Conservation (phyloP, 2,888 invertebrate species). For the Ornithoptera alexandrae region DNA sequence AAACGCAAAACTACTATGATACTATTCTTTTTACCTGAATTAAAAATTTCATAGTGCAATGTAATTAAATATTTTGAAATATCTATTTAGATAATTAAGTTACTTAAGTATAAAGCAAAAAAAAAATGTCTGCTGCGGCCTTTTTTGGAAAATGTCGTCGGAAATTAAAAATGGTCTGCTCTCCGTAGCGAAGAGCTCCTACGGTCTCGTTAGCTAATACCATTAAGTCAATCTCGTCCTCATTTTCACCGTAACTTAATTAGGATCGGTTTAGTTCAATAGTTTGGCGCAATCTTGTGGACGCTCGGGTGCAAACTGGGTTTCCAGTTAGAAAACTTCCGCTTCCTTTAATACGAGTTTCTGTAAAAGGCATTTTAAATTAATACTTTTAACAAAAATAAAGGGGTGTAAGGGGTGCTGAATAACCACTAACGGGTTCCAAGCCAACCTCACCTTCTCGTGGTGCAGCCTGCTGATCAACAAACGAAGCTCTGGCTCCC, state of each 20-base stretch:
- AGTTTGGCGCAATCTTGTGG: conserved; percentile 27
- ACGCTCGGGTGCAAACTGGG: conserved; percentile 12
- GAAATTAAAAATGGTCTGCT: background rate
- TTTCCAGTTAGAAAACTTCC: conserved; percentile 17
- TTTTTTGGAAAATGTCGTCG: background rate
- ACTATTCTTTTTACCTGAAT: too few species aligned
- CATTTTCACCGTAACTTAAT: conserved; percentile 29
- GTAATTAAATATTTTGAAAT: too few species aligned
- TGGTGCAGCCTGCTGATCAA: too few species aligned
- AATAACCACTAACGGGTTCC: too few species aligned
- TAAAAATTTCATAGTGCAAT: too few species aligned
- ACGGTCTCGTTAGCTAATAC: conserved; percentile 24
- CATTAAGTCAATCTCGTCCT: conserved; percentile 29
- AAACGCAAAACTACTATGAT: too few species aligned
- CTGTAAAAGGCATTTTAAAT: background rate
- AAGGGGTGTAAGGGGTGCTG: too few species aligned
- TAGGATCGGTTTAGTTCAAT: conserved; percentile 27
- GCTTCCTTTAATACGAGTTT: background rate
- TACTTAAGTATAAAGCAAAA: too few species aligned
- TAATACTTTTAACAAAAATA: background rate
- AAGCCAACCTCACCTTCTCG: too few species aligned
- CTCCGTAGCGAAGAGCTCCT: conserved; percentile 15
- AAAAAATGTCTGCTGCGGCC: background rate
- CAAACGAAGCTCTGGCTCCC: too few species aligned
- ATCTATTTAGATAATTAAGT: too few species aligned